Conservation (phyloP, 2,797 vertebrate genomes). For the Poeciliopsis turneri region DNA sequence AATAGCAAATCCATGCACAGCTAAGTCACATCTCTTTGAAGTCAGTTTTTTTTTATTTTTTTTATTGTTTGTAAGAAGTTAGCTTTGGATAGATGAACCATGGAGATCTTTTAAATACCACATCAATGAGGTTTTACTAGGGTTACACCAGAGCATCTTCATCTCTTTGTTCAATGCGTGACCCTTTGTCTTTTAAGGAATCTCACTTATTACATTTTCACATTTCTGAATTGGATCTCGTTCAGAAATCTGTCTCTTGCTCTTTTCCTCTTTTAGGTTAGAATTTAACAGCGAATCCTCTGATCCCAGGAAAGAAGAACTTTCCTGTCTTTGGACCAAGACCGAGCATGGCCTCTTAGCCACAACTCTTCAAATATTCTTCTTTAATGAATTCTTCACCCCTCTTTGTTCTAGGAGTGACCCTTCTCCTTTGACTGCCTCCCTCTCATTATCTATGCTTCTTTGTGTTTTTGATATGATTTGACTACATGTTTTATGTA, state of each 20-base stretch:
- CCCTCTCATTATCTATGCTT: neutral
- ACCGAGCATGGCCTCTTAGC: neutral
- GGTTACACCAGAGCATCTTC: constrained; percentile 24
- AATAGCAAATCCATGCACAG: neutral
- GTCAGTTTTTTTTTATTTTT: neutral
- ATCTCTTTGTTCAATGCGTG: constrained; percentile 48
- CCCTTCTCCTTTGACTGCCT: neutral
- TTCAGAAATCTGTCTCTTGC: constrained; percentile 19
- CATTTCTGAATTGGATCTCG: constrained; percentile 51
- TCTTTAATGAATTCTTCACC: neutral
- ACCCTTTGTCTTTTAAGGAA: constrained; percentile 56
- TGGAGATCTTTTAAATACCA: constrained; percentile 9
- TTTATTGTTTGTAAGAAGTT: neutral
- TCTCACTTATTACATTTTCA: constrained; percentile 55
- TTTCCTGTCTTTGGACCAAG: neutral
- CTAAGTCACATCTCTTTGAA: neutral
- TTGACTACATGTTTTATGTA: neutral
- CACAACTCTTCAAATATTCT: neutral
- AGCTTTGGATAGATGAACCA: neutral
- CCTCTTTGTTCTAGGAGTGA: neutral
- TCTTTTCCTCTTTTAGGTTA: neutral
- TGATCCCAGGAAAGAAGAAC: neutral
- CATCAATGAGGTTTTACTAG: constrained; percentile 25
- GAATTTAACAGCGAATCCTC: neutral
- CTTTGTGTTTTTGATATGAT: neutral